A percentile compares a stretch with the other conserved stretches of the same genome.
Evolutionary conservation across 2,113 vertebrate species (phyloP).

Genomic region (Periophthalmus modestus): DNA sequence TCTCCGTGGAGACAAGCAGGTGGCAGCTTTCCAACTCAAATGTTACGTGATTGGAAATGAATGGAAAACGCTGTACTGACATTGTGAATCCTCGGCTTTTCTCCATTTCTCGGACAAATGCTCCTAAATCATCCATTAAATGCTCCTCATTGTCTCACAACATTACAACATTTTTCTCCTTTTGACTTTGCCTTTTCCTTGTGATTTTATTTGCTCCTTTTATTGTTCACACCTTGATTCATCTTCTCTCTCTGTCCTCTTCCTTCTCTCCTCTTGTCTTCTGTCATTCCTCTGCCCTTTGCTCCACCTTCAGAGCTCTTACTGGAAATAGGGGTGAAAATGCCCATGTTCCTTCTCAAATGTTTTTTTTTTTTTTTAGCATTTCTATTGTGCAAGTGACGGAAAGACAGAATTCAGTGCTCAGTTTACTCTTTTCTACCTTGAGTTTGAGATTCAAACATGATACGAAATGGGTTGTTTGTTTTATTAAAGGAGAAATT

Average conservation of each 20-base stretch:
- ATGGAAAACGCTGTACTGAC: no score
- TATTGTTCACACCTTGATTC: constrained; percentile 7
- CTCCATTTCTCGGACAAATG: no score
- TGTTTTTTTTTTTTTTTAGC: neutral
- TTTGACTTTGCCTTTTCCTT: neutral
- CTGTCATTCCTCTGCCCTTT: constrained; percentile 15
- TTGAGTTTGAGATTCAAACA: neutral
- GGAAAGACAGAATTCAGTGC: neutral
- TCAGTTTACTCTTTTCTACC: neutral
- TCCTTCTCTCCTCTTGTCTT: constrained; percentile 5
- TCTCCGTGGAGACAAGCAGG: no score
- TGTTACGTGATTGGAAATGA: no score
- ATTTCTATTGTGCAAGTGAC: neutral
- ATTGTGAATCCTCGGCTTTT: no score
- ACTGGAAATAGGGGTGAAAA: constrained; percentile 2
- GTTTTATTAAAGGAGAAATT: no score
- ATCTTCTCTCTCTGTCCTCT: constrained; percentile 6
- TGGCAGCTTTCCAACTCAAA: no score
- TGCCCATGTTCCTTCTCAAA: neutral
- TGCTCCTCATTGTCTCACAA: neutral
- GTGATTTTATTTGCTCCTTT: neutral
- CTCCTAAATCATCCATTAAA: neutral
- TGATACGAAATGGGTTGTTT: neutral
- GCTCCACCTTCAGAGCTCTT: constrained; percentile 7
- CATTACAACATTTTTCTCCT: neutral